phyloP scores from a whole-genome alignment of 2,113 vertebrate genomes.

The Australoheros scitulus region DNA sequence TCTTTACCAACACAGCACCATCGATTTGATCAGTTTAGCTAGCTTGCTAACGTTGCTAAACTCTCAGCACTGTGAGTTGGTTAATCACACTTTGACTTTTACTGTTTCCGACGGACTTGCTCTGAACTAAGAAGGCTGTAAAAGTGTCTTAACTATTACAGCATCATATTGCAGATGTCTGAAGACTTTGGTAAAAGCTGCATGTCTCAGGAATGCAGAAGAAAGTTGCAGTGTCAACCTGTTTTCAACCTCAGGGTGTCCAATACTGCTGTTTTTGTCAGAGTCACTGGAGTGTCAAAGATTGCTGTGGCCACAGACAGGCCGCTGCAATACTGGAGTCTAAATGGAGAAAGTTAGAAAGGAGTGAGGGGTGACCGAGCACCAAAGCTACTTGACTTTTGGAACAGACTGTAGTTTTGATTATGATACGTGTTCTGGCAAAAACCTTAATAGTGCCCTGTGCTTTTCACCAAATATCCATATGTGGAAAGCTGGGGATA shows the following conservation, averaged over 20 bases:
- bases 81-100: background rate
- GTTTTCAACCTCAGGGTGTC: background rate
- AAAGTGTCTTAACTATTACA: background rate
- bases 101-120: background rate
- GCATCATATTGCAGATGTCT: fast-evolving
- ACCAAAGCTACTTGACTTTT: background rate
- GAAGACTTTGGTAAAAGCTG: background rate
- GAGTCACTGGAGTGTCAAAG: background rate
- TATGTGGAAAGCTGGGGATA: background rate
- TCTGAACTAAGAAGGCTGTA: background rate
- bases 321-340: background rate
- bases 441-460: background rate
- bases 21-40: background rate
- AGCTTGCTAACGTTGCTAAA: background rate
- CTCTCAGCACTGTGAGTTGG: no score
- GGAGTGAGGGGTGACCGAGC: background rate
- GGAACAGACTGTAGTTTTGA: background rate
- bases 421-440: background rate
- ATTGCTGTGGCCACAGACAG: background rate
- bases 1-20: background rate
- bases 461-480: no score
- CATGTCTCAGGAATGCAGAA: fast-evolving
- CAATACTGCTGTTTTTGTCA: background rate
- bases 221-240: background rate
- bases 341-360: background rate